phyloP scores from a whole-genome alignment of 2,113 vertebrate genomes.

The Nettapus auritus region DNA sequence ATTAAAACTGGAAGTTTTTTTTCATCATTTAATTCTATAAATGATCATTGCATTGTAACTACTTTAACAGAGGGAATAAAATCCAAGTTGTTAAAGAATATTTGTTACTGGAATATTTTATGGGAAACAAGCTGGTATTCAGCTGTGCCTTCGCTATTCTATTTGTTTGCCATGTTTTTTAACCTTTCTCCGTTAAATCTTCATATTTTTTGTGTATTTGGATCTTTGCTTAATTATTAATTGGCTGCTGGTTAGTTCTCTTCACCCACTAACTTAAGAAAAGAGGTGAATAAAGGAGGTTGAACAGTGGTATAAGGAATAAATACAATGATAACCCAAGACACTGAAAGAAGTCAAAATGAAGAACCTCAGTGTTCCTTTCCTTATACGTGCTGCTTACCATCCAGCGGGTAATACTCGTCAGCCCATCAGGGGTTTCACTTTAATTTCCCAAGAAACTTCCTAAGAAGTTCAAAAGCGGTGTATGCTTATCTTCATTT shows the following conservation, averaged over 20 bases:
- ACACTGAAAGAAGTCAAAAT: not conserved
- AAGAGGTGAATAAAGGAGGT: not conserved
- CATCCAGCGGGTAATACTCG: rapidly evolving
- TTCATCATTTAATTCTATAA: not conserved
- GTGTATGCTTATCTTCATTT: not conserved
- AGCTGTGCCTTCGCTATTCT: not conserved
- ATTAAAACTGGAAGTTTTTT: not conserved
- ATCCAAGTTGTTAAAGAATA: not conserved
- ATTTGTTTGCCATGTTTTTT: not conserved
- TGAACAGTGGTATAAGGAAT: not conserved
- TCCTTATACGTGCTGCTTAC: not conserved
- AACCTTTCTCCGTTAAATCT: not conserved
- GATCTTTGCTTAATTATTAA: not conserved
- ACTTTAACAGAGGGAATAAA: not conserved
- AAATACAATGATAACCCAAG: not conserved
- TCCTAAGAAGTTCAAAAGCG: not conserved
- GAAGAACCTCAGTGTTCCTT: not conserved
- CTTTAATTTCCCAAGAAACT: not conserved
- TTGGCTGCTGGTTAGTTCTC: not conserved
- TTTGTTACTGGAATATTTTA: not conserved
- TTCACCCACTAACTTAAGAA: not conserved
- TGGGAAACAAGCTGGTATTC: not conserved
- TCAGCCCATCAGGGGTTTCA: not conserved
- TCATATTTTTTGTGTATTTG: not conserved
- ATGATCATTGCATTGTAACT: not conserved